A percentile compares a stretch with the other conserved stretches of the same genome.
These are phyloP conservation scores for Maniola hyperantus DNA, from an alignment of 2,888 invertebrate genomes.

Conservation along the genomic window DNA sequence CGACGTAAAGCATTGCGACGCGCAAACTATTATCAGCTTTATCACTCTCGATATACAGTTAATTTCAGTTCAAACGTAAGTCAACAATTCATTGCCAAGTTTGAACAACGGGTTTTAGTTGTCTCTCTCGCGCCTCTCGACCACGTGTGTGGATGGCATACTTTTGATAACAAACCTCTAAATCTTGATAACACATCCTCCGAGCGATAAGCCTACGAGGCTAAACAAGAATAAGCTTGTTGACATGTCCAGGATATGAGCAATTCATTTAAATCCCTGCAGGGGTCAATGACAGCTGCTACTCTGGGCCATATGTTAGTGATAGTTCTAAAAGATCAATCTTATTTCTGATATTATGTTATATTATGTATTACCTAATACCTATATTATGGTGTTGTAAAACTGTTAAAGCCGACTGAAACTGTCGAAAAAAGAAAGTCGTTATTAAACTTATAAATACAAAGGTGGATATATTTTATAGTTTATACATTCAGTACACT, in stretches of 20 bases:
- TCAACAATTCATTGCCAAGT: conserved; percentile 74
- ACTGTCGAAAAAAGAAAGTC: conserved; percentile 9
- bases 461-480: conserved; percentile 12
- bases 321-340: conserved; percentile 17
- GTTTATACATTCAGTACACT: conserved; percentile 8
- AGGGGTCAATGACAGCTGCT: conserved; percentile 60
- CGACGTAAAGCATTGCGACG: conserved; percentile 46
- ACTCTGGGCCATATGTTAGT: conserved; percentile 20
- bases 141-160: conserved; percentile 62
- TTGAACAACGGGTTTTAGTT: conserved; percentile 70
- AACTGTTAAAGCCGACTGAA: too few relatives aligned
- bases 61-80: conserved; percentile 38
- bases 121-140: conserved; percentile 59
- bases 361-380: too few relatives aligned
- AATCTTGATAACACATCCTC: conserved; percentile 45
- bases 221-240: conserved; percentile 40
- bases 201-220: conserved; percentile 40
- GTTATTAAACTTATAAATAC: background rate
- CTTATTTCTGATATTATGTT: background rate
- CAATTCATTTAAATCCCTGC: conserved; percentile 54
- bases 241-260: conserved; percentile 63
- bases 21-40: conserved; percentile 42
- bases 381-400: background rate
- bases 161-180: conserved; percentile 46
- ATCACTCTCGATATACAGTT: conserved; percentile 38